Evolutionary conservation across 2,797 vertebrate genomes (phyloP).

Genomic region (Xenops minutus): DNA sequence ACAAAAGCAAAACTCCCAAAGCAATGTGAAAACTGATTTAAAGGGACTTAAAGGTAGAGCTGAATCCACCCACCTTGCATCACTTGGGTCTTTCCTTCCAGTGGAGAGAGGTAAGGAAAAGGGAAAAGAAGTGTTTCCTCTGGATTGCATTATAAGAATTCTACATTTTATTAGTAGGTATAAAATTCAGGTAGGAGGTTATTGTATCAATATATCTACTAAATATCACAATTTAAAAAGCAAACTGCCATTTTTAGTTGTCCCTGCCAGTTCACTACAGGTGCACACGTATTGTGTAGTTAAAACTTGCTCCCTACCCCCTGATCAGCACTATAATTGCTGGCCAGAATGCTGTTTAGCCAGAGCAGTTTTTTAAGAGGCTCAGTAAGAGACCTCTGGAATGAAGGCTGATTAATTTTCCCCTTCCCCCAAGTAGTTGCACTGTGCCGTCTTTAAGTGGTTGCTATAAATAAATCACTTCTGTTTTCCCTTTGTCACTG

Average conservation of each 20-base stretch:
- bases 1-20: neutral
- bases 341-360: neutral
- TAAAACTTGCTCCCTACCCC: neutral
- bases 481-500: constrained; percentile 71
- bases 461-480: constrained; percentile 75
- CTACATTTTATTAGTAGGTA: neutral
- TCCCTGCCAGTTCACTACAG: neutral
- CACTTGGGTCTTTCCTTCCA: neutral
- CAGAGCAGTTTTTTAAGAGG: neutral
- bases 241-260: neutral
- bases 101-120: neutral
- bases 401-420: constrained; percentile 48
- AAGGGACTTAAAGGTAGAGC: neutral
- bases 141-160: neutral
- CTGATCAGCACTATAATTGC: neutral
- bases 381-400: constrained; percentile 39
- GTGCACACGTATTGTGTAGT: neutral
- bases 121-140: neutral
- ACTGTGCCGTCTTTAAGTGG: constrained; percentile 71
- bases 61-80: neutral
- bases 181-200: neutral
- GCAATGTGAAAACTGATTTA: neutral
- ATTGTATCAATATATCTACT: neutral
- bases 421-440: constrained; percentile 56
- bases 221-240: neutral